phyloP scores from a whole-genome alignment of 2,113 vertebrate species.

The Oceanodroma tethys region DNA sequence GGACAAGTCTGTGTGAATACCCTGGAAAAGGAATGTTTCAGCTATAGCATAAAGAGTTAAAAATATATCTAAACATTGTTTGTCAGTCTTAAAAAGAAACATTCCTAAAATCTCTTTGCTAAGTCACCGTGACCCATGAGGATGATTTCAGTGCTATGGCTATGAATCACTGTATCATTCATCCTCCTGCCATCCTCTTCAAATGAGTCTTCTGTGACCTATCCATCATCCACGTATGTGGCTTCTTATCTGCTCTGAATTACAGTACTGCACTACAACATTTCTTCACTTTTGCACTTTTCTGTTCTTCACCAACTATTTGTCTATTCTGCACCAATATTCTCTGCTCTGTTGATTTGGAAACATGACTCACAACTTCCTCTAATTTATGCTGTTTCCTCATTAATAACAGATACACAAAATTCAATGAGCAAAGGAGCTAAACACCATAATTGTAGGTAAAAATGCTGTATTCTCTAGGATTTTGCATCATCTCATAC shows the following conservation, averaged over 20 bases:
- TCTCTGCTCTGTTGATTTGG: background rate
- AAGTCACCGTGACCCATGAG: background rate
- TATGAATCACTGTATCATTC: background rate
- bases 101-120: background rate
- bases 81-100: background rate
- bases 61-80: background rate
- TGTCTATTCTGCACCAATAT: background rate
- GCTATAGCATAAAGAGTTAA: background rate
- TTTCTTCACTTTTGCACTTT: background rate
- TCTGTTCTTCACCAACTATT: background rate
- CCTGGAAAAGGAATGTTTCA: background rate
- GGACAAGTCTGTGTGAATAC: background rate
- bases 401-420: background rate
- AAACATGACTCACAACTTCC: background rate
- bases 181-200: background rate
- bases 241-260: background rate
- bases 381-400: background rate
- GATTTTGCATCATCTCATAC: background rate
- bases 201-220: background rate
- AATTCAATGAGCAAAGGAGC: background rate
- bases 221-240: fast-evolving
- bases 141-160: background rate
- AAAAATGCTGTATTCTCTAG: background rate
- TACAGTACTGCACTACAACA: background rate
- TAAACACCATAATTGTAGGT: background rate